Percentiles rank a stretch among this genome's conserved stretches.
These are phyloP conservation scores for Struthidea cinerea DNA, from an alignment of 2,113 vertebrate genomes.

Conservation along the genomic window DNA sequence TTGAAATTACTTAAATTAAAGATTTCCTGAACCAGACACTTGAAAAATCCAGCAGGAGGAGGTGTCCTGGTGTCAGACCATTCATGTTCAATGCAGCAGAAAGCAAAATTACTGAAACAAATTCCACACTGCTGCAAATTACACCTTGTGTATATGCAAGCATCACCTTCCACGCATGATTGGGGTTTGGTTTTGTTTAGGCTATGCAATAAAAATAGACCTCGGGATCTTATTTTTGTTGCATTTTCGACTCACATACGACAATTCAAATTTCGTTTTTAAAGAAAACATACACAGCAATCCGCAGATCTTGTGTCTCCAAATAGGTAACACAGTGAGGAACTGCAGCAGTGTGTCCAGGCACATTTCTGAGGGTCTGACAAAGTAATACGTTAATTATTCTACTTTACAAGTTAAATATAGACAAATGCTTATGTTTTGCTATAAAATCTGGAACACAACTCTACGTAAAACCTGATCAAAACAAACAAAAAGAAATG, in stretches of 20 bases:
- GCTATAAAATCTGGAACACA: neutral
- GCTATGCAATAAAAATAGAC: neutral
- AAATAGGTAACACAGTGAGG: neutral
- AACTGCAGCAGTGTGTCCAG: accelerated
- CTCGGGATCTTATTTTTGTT: neutral
- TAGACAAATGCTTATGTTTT: neutral
- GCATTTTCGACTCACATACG: neutral
- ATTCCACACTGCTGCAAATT: neutral
- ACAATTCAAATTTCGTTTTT: neutral
- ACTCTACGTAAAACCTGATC: neutral
- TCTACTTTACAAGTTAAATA: neutral
- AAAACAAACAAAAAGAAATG: neutral
- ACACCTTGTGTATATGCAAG: neutral
- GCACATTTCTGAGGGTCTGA: neutral
- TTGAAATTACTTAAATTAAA: neutral
- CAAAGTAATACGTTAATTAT: neutral
- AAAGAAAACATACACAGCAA: neutral
- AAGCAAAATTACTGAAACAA: neutral
- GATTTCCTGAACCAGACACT: neutral
- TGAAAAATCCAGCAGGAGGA: neutral
- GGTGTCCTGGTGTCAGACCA: neutral
- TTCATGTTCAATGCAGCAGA: neutral
- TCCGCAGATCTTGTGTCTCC: neutral
- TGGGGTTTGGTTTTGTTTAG: neutral
- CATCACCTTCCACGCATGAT: neutral